Evolutionary conservation across 2,113 vertebrate genomes (phyloP).

Genomic region (Anarrhichthys ocellatus): DNA sequence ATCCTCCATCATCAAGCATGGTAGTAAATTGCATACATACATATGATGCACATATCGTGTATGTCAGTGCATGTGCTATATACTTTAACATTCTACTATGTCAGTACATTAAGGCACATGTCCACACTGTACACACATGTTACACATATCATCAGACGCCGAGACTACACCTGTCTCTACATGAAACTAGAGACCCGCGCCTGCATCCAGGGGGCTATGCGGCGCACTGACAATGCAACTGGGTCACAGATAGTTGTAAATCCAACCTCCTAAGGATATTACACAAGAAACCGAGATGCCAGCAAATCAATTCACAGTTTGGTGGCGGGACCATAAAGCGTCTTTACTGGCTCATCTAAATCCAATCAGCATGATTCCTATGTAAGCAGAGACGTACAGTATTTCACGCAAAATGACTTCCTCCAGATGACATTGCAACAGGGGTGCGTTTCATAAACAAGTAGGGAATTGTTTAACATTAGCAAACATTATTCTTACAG

Average conservation of each 20-base stretch:
- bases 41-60: conserved; percentile 65
- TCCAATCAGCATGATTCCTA: conserved; percentile 74
- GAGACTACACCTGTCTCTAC: conserved; percentile 81
- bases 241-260: conserved; percentile 79
- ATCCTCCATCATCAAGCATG: conserved; percentile 57
- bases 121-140: conserved; percentile 73
- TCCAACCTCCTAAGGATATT: conserved; percentile 81
- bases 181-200: conserved; percentile 76
- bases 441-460: conserved; percentile 54
- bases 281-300: conserved; percentile 79
- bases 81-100: conserved; percentile 70
- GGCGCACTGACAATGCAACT: conserved; percentile 72
- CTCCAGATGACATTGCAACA: conserved; percentile 50
- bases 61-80: conserved; percentile 55
- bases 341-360: conserved; percentile 74
- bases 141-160: conserved; percentile 73
- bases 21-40: conserved; percentile 68
- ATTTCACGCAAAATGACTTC: conserved; percentile 60
- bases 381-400: conserved; percentile 74
- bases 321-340: conserved; percentile 71
- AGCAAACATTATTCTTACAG: conserved; percentile 40
- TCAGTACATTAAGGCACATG: conserved; percentile 72
- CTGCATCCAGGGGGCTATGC: conserved; percentile 59
- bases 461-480: conserved; percentile 52
- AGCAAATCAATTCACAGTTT: conserved; percentile 82